Base-by-base conservation (phyloP, 2,888 invertebrate species). In the Drosophila peninsularis region DNA sequence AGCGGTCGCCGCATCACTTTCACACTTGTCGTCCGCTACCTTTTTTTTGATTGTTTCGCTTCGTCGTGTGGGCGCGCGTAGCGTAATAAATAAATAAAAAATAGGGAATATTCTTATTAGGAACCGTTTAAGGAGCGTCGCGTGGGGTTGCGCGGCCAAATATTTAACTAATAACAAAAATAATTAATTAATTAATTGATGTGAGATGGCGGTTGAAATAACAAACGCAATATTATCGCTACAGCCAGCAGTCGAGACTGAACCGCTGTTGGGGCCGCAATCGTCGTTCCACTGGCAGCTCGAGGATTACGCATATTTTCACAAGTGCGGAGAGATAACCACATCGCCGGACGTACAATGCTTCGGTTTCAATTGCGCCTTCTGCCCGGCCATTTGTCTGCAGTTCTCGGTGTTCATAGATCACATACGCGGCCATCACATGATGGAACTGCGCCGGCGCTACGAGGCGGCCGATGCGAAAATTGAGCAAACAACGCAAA, bases 241-340 rank as follows among this genome's bases (percentile, higher is more conserved):
- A 24, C 73, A 72, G 49, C 73, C 75, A 17, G 21, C 52, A 9
- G 39, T 71, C 27, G 75, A 73, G 41, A 9, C 24, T 52, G 71
- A 71, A 17, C 54, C 78, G 21, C 52, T 80, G 21, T 49, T 68
- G 27, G 21, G 32, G 41, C 45, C 67, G n/a, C 80, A 70, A 45
- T 41, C 69, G n/a, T 72, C 69, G n/a, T 72, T 85, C 30, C 80
- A 77, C 39, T 87, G 89, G 87, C 90, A 88, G 62, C 74, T 91
- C 52, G 84, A 89, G 64, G 91, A 90, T 60, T 91, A 82, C 64
- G 77, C 90, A 11, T 83, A 82, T 52, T 90, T 91, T 68, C 82
- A 81, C 32, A 90, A 90, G 61, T 90, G 90, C 62, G 90, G 90
- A n/a, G 90, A 90, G 79, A 90, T 90, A 24, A 91, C 90, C 17